A percentile compares a stretch with the other conserved stretches of the same genome.
These are phyloP conservation scores for Rhorus exstirpatorius DNA, from an alignment of 2,888 invertebrate genomes.

Conservation along the genomic window DNA sequence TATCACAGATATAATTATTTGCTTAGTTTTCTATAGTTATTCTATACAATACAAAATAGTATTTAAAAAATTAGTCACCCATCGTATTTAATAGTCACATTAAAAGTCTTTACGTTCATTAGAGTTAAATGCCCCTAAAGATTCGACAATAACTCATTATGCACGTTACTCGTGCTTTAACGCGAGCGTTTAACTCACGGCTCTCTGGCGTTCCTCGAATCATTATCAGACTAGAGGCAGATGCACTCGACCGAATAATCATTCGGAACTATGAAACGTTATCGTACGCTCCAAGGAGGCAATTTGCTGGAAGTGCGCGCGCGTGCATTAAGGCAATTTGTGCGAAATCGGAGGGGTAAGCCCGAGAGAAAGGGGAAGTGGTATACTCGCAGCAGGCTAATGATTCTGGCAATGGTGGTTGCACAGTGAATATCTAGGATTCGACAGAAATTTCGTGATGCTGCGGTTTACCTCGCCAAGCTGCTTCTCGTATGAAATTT, in stretches of 20 bases:
- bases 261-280: conserved; percentile 64
- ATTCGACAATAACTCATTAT: conserved; percentile 39
- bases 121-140: not conserved
- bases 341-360: conserved; percentile 48
- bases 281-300: conserved; percentile 63
- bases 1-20: not conserved
- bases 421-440: conserved; percentile 17
- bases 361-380: conserved; percentile 56
- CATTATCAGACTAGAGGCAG: conserved; percentile 60
- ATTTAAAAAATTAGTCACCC: not conserved
- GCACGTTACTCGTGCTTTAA: conserved; percentile 13
- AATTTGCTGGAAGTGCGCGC: conserved; percentile 68
- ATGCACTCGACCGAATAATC: conserved; percentile 68
- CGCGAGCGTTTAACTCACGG: conserved; percentile 42
- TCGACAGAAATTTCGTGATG: conserved; percentile 29
- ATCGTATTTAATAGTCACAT: not conserved
- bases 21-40: not conserved
- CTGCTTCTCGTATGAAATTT: not conserved
- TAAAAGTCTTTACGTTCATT: not conserved
- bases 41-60: not conserved
- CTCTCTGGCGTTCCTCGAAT: conserved; percentile 53
- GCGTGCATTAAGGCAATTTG: conserved; percentile 69
- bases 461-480: not conserved
- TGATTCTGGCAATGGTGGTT: conserved; percentile 48
- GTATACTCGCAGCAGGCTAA: conserved; percentile 46